Percentiles rank a stretch among this genome's conserved stretches.
These are phyloP conservation scores for Phalacrocorax brasilianus DNA, from an alignment of 2,113 vertebrate genomes.

Conservation along the genomic window DNA sequence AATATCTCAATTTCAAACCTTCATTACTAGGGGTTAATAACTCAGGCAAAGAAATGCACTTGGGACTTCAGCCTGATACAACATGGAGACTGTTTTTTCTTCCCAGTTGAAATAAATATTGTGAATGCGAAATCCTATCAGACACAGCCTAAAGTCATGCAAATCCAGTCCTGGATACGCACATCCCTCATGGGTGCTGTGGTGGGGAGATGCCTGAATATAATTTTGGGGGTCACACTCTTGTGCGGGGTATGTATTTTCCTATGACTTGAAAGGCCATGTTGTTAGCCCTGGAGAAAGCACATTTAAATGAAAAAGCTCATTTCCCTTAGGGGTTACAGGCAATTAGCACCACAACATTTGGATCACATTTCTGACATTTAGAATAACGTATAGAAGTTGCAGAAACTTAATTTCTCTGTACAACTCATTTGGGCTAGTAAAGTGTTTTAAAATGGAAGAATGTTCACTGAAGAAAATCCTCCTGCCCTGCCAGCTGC, in stretches of 20 bases:
- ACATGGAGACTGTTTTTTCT: neutral
- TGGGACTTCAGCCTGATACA: neutral
- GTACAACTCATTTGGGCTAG: neutral
- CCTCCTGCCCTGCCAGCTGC: fast-evolving
- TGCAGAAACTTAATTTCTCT: neutral
- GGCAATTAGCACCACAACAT: constrained; percentile 32
- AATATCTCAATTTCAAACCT: constrained; percentile 44
- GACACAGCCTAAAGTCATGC: neutral
- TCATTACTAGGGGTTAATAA: constrained; percentile 58
- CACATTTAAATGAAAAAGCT: constrained; percentile 26
- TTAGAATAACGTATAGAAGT: neutral
- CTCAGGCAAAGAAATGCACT: neutral
- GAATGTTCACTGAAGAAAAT: neutral
- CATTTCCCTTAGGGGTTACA: constrained; percentile 19
- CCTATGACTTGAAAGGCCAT: neutral
- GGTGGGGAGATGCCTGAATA: neutral
- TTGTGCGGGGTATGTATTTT: neutral
- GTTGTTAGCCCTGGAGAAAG: constrained; percentile 1
- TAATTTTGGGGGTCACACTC: neutral
- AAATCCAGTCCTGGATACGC: neutral
- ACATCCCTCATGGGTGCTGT: neutral
- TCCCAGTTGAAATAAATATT: neutral
- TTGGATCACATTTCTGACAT: constrained; percentile 23
- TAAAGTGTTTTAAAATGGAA: neutral
- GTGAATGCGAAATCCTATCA: neutral